Base-by-base conservation (phyloP, 2,113 vertebrate genomes). In the Hippocampus comes region DNA sequence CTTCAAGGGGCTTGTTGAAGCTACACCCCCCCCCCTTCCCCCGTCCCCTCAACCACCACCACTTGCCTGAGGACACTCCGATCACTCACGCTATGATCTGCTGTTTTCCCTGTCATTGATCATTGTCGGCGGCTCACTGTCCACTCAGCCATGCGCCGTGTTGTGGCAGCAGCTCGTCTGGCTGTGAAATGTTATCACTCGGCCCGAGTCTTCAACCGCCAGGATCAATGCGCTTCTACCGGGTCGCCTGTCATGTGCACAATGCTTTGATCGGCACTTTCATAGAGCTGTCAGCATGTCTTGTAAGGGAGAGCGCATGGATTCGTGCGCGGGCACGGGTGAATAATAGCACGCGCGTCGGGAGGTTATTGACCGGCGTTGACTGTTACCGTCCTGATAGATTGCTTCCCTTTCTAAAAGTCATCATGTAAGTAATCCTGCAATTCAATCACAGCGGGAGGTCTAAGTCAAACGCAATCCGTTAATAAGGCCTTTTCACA, bases 171-270 rank as follows among this genome's bases (percentile, higher is more conserved):
- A 1, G 65, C 69, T 71, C 14, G 7, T 57, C 74, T 71, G 46
- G 11, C 69, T 81, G 74, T 83, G 83, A 87, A 87, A 83, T 65
- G 77, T 76, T 82, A 90, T 88, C 81, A 77, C 83, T 78, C 7
- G 42, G 41, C 46, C 67, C 6, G 10, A 68, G 75, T 86, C 82
- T 84, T 81, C 75, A 81, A 84, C 77, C 11, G 14, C 67, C 9
- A 71, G 74, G 73, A 89, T 91, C 85, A 79, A 83, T 91, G 85
- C 78, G 70, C 75, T 84, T 71, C 64, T 6, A 75, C 72, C 73
- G 77, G 84, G 87, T 87, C 76, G 46, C 72, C 80, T 65, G 68
- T 71, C 55, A 51, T 77, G 79, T 72, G 80, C 77, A 78, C 75
- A 82, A 81, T 83, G 71, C 76, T 60, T 70, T 73, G 63, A 86